These are phyloP conservation scores for Metallyticus violacea DNA, from an alignment of 2,888 invertebrate genomes.

Conservation along the genomic window DNA sequence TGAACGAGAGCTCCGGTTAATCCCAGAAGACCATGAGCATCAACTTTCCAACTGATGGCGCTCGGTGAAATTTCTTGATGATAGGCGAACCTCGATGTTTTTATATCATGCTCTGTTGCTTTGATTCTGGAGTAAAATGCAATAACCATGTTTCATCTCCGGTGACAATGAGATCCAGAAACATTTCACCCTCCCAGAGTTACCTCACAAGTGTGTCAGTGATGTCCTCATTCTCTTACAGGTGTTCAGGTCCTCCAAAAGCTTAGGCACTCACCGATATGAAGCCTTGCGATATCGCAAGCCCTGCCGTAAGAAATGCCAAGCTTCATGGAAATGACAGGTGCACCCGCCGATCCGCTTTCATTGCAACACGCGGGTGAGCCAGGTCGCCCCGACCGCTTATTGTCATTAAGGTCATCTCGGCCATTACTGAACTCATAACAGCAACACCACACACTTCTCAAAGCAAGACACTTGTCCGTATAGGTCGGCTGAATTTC, in stretches of 20 bases:
- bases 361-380: neutral
- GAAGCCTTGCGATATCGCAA: neutral
- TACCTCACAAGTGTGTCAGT: neutral
- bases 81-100: no score
- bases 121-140: no score
- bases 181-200: neutral
- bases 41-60: neutral
- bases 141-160: no score
- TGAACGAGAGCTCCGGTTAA: no score
- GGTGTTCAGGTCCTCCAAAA: neutral
- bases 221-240: neutral
- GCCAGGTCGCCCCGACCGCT: neutral
- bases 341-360: neutral
- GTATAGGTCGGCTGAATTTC: neutral
- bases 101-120: no score
- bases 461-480: no score
- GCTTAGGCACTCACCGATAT: neutral
- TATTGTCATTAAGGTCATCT: neutral
- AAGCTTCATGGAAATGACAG: neutral
- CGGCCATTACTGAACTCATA: neutral
- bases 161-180: neutral
- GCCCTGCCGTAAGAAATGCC: no score
- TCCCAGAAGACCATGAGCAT: neutral
- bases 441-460: neutral
- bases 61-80: neutral